Evolutionary conservation across 2,113 vertebrate species (phyloP).

Genomic region (Gavialis gangeticus): DNA sequence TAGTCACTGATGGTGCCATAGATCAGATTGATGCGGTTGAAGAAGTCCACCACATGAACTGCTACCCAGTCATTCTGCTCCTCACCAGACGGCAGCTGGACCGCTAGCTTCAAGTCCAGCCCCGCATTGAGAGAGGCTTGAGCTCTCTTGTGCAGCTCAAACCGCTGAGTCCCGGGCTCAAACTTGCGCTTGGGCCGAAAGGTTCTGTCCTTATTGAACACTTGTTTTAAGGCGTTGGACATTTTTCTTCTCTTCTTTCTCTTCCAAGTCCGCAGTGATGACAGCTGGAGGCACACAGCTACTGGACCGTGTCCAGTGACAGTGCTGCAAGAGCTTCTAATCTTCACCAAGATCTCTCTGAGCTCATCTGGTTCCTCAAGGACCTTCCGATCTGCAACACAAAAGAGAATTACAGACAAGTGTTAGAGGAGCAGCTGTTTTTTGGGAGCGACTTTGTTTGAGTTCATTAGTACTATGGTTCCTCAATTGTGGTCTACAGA

Average conservation of each 20-base stretch:
- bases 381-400: slow-evolving; percentile 37
- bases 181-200: slow-evolving; percentile 99
- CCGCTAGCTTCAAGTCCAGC: slow-evolving; percentile 92
- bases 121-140: slow-evolving; percentile 95
- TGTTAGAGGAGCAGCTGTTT: slow-evolving; percentile 58
- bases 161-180: slow-evolving; percentile 95
- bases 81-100: slow-evolving; percentile 92
- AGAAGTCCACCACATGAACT: slow-evolving; percentile 98
- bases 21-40: slow-evolving; percentile 98
- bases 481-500: too few relatives aligned
- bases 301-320: neutral
- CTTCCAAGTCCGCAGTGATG: neutral
- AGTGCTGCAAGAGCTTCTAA: neutral
- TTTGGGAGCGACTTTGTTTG: slow-evolving; percentile 44
- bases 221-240: slow-evolving; percentile 93
- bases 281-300: neutral
- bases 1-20: slow-evolving; percentile 96
- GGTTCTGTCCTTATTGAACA: slow-evolving; percentile 98
- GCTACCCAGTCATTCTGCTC: slow-evolving; percentile 97
- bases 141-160: slow-evolving; percentile 96
- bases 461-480: slow-evolving; percentile 25
- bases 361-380: slow-evolving; percentile 16
- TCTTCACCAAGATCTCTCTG: slow-evolving; percentile 48
- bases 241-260: slow-evolving; percentile 65
- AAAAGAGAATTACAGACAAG: slow-evolving; percentile 37